Base-by-base conservation (phyloP, 53 echinoderm and acorn worm species). In the Apostichopus leukothele region DNA sequence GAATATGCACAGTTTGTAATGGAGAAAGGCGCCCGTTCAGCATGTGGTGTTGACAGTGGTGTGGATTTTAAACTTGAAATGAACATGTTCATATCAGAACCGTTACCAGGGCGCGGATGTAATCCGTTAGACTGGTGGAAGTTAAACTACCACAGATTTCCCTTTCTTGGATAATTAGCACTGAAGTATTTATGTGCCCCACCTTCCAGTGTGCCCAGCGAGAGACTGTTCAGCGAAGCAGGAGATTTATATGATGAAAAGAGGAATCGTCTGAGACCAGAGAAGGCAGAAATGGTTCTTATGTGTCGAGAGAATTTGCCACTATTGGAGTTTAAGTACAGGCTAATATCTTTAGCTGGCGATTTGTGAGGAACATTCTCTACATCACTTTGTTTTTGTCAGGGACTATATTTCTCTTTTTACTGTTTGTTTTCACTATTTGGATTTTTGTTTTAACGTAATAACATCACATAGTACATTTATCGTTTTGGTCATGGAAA, bases 251-350 rank as follows among this genome's bases (percentile, higher is more conserved):
- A 73, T 86, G 87, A 86, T 86, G 74, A 71, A 3, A 73, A 86
- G 54, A 10, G 74, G 51, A 73, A 68, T 18, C 23, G 86, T 6
- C 74, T 86, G 4, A n/a, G 18, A 16, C 87, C 87, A 6, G 87
- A 86, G 51, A 73, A 73, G n/a, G 87, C 73, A 50, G 87, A 86
- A 86, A 86, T 86, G 87, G 26, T 86, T 13, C 86, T 86, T 16
- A 16, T 86, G 26, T 14, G 22, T 51, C 26, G 74, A 3, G 87
- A 74, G 9, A 86, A 86, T 73, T 9, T 86, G 5, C 5, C 87
- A 19, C 7, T 86, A 39, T 51, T 74, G 2, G 19, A 73, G 1
- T 86, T 50, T 50, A 86, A 86, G 9, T 86, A 86, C 51, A 83
- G 39, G 39, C 39, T 39, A 3, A 39, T 39, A 39, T 3, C 3